A percentile compares a stretch with the other conserved stretches of the same genome.
These are phyloP conservation scores for Elysia chlorotica DNA, from an alignment of 1,140 invertebrate genomes.

Conservation along the genomic window DNA sequence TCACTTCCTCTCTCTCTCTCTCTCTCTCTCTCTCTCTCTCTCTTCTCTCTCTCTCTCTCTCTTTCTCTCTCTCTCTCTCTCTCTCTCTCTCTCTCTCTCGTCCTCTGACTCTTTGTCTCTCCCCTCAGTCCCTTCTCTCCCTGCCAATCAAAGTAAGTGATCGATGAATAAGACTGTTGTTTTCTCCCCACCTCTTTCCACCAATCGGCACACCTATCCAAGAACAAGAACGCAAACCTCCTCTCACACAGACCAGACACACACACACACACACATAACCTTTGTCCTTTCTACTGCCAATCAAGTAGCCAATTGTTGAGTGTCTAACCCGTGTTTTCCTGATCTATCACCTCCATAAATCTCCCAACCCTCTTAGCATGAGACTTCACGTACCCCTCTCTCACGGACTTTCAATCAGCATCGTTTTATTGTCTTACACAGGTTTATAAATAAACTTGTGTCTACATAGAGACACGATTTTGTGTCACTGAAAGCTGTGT, in stretches of 20 bases:
- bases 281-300: background rate
- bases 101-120: background rate
- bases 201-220: background rate
- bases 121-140: background rate
- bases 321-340: too few species aligned
- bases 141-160: too few species aligned
- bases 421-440: too few species aligned
- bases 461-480: too few species aligned
- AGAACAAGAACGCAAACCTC: background rate
- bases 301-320: too few species aligned
- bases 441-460: too few species aligned
- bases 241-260: background rate
- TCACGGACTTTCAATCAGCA: too few species aligned
- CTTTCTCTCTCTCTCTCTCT: background rate
- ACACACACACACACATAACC: background rate
- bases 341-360: too few species aligned
- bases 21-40: background rate
- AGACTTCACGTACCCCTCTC: too few species aligned
- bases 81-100: background rate
- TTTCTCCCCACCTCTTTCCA: background rate
- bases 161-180: background rate
- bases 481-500: too few species aligned
- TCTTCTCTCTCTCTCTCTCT: background rate
- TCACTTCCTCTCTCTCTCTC: conserved; percentile 7
- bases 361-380: too few species aligned